Conservation (phyloP, 2,888 invertebrate species). For the Apotomis capreana region DNA sequence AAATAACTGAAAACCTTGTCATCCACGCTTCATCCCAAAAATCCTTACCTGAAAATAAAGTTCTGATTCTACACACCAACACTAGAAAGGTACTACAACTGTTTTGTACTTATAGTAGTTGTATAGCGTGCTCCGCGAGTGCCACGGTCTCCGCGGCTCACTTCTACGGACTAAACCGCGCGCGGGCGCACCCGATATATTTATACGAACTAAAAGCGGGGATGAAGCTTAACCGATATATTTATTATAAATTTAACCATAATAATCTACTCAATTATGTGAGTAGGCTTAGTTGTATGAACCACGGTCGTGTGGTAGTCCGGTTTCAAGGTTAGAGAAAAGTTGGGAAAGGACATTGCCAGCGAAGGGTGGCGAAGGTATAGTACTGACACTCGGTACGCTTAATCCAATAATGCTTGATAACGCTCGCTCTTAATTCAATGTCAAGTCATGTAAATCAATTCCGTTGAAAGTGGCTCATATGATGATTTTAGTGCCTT, state of each 20-base stretch:
- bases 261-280: neutral
- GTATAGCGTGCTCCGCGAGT: constrained; percentile 22
- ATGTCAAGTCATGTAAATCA: too few species aligned
- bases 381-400: too few species aligned
- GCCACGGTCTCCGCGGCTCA: constrained; percentile 32
- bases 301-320: constrained; percentile 2
- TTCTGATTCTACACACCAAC: constrained; percentile 10
- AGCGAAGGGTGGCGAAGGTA: too few species aligned
- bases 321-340: neutral
- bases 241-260: constrained; percentile 23
- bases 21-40: neutral
- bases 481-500: too few species aligned
- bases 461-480: too few species aligned
- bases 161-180: constrained; percentile 44
- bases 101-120: constrained; percentile 1
- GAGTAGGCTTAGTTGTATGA: neutral
- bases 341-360: neutral
- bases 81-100: constrained; percentile 12
- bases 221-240: constrained; percentile 34
- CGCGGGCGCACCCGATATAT: constrained; percentile 43
- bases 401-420: too few species aligned
- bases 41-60: constrained; percentile 30
- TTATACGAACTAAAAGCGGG: constrained; percentile 45
- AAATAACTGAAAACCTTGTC: neutral
- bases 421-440: too few species aligned